A percentile compares a stretch with the other conserved stretches of the same genome.
Conservation (phyloP, 2,797 vertebrate genomes). For the Peromyscus aztecus region DNA sequence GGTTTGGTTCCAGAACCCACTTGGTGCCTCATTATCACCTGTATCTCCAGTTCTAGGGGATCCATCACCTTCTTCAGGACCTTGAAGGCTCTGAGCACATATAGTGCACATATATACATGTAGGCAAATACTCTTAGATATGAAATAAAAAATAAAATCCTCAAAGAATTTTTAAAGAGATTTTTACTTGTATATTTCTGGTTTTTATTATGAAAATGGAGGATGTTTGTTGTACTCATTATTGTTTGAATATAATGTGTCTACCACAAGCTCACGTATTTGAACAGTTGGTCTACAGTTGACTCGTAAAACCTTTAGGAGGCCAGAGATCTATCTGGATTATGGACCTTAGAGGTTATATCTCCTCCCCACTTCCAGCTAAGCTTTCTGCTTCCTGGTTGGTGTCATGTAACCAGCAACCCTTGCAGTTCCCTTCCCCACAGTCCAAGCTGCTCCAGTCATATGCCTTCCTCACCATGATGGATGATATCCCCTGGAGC, state of each 20-base stretch:
- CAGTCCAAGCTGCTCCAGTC: neutral
- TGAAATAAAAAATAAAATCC: neutral
- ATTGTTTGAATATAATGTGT: neutral
- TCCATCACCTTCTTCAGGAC: neutral
- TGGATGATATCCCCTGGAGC: neutral
- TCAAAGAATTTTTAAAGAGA: neutral
- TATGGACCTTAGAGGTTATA: neutral
- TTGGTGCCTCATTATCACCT: neutral
- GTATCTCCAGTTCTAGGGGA: neutral
- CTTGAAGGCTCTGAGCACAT: neutral
- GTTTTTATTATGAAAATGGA: neutral
- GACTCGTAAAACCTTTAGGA: neutral
- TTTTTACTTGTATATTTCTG: slow-evolving; percentile 17
- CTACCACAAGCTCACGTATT: neutral
- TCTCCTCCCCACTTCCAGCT: neutral
- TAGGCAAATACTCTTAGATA: neutral
- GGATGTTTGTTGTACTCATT: neutral
- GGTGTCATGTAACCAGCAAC: neutral
- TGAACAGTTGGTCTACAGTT: neutral
- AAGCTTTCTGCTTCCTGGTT: neutral
- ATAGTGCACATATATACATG: neutral
- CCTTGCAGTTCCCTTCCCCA: neutral
- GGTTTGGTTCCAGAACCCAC: neutral
- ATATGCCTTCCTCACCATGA: neutral
- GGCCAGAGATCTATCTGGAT: neutral